phyloP scores from a whole-genome alignment of 1,140 invertebrate genomes.

The Brachionus manjavacas region DNA sequence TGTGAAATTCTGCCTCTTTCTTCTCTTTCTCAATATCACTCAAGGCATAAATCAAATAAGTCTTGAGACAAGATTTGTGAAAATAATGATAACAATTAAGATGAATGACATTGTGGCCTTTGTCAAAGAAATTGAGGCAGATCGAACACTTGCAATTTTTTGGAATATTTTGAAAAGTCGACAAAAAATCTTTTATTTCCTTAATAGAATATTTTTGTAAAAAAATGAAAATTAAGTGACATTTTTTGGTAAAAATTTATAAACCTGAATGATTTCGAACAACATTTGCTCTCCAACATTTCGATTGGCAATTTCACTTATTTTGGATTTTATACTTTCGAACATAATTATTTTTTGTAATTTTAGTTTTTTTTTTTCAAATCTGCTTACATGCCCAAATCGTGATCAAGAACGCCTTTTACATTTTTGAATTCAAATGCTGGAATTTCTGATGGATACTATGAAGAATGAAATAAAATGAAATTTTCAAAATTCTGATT shows the following conservation, averaged over 20 bases:
- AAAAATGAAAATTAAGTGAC: neutral
- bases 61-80: slow-evolving; percentile 19
- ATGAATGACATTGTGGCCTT: neutral
- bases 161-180: neutral
- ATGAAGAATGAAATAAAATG: neutral
- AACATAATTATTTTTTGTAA: neutral
- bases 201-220: neutral
- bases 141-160: slow-evolving; percentile 28
- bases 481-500: neutral
- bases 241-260: neutral
- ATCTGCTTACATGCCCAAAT: neutral
- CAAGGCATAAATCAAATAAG: neutral
- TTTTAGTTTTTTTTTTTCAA: neutral
- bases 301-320: neutral
- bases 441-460: slow-evolving; percentile 36
- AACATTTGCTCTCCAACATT: slow-evolving; percentile 13
- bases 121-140: neutral
- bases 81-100: slow-evolving; percentile 39
- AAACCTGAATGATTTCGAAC: slow-evolving; percentile 37
- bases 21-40: slow-evolving; percentile 34
- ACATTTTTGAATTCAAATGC: slow-evolving; percentile 20
- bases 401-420: slow-evolving; percentile 19
- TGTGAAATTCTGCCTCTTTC: neutral
- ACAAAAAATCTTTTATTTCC: slow-evolving; percentile 33
- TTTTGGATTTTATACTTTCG: neutral